Percentiles rank a stretch among this genome's conserved stretches.
Conservation (phyloP, 2,113 vertebrate species). For the Ceyx melanurus region DNA sequence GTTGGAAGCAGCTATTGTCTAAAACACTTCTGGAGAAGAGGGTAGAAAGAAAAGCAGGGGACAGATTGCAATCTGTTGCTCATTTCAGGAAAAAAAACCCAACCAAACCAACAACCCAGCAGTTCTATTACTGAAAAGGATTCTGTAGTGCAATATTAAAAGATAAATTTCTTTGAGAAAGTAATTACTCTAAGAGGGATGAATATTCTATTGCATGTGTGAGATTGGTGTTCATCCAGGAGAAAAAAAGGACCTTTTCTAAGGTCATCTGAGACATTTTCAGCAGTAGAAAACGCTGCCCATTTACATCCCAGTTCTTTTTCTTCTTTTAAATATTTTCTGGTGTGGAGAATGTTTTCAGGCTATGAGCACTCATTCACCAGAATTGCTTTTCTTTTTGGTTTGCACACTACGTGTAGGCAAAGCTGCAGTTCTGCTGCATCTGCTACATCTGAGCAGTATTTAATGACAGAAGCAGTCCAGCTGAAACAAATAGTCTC, state of each 20-base stretch:
- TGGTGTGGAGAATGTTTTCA: slow-evolving; percentile 14
- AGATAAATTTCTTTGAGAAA: slow-evolving; percentile 40
- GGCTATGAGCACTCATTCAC: not conserved
- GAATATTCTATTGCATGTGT: slow-evolving; percentile 17
- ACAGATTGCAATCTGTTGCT: not conserved
- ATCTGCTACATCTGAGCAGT: not conserved
- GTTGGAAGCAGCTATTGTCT: not conserved
- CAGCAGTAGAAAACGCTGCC: slow-evolving; percentile 9
- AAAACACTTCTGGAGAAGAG: not conserved
- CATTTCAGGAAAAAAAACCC: not conserved
- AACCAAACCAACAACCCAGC: not conserved
- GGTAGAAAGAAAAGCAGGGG: not conserved
- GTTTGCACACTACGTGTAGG: not conserved
- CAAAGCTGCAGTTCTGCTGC: not conserved
- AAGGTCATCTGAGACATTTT: slow-evolving; percentile 45
- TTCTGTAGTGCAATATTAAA: slow-evolving; percentile 34
- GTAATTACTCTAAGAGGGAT: slow-evolving; percentile 31
- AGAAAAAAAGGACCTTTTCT: slow-evolving; percentile 33
- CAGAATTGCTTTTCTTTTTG: slow-evolving; percentile 9
- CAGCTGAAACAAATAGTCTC: not conserved
- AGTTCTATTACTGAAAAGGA: slow-evolving; percentile 25
- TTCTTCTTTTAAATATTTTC: slow-evolving; percentile 18
- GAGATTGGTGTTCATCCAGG: slow-evolving; percentile 39
- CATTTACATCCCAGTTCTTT: slow-evolving; percentile 27
- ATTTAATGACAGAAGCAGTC: not conserved